These are phyloP conservation scores for Nephrotoma guestfalica DNA, from an alignment of 2,888 invertebrate species.

Conservation along the genomic window DNA sequence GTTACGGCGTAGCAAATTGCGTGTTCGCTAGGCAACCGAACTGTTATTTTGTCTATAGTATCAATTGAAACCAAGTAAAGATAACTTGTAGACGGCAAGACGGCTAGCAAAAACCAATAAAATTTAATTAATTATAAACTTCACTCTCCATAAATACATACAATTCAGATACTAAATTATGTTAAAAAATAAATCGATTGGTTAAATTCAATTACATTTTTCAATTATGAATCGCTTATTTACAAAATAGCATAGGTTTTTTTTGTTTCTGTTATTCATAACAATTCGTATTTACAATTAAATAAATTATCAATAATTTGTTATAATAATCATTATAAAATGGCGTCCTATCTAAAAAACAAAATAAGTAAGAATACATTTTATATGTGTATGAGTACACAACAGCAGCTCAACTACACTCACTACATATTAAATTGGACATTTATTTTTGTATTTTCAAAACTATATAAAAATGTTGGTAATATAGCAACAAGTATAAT, in stretches of 20 bases:
- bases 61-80: too few species aligned
- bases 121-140: too few species aligned
- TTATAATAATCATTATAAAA: not conserved
- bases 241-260: not conserved
- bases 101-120: too few species aligned
- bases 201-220: not conserved
- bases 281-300: not conserved
- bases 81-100: too few species aligned
- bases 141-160: not conserved
- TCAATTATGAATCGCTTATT: not conserved
- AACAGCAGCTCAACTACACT: not conserved
- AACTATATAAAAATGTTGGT: not conserved
- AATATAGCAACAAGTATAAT: not conserved
- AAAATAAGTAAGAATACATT: not conserved
- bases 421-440: not conserved
- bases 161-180: not conserved
- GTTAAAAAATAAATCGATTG: not conserved
- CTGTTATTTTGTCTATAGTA: too few species aligned
- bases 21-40: too few species aligned
- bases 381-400: not conserved
- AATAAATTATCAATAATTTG: not conserved
- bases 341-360: not conserved
- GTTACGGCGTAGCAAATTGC: too few species aligned
- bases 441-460: not conserved
- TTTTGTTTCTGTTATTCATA: not conserved